Percentiles rank a stretch among this genome's conserved stretches.
Conservation (phyloP, 2,888 invertebrate genomes). For the Coenonympha glycerion region DNA sequence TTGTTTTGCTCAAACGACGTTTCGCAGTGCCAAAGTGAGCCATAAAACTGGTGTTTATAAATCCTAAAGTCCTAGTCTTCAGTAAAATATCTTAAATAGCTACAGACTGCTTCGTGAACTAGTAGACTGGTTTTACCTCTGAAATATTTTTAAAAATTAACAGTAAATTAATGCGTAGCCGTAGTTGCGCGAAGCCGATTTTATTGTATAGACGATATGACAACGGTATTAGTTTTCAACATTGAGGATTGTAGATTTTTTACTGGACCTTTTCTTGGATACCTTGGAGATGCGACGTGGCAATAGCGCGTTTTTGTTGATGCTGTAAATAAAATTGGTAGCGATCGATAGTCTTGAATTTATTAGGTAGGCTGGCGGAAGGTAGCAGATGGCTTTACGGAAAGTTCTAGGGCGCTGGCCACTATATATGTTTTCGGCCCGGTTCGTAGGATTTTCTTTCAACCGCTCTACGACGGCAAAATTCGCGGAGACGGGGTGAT, state of each 20-base stretch:
- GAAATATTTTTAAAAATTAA: constrained; percentile 58
- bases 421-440: constrained; percentile 76
- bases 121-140: constrained; percentile 72
- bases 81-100: constrained; percentile 65
- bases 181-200: constrained; percentile 54
- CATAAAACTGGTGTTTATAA: constrained; percentile 63
- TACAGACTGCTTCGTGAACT: constrained; percentile 71
- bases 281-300: background rate
- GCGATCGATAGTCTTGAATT: constrained; percentile 37
- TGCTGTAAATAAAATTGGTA: constrained; percentile 47
- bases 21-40: constrained; percentile 73
- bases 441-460: constrained; percentile 65
- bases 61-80: constrained; percentile 65
- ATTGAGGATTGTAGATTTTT: background rate
- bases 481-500: constrained; percentile 49
- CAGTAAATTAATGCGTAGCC: constrained; percentile 39
- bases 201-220: constrained; percentile 44
- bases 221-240: constrained; percentile 30
- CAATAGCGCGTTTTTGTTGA: constrained; percentile 33
- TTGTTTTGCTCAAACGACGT: constrained; percentile 66
- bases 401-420: constrained; percentile 60
- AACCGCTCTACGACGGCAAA: constrained; percentile 34
- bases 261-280: too few species aligned
- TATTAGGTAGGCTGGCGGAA: constrained; percentile 40
- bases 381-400: constrained; percentile 44